Evolutionary conservation across 2,797 vertebrate genomes (phyloP), one percentile per base, ranked within the genome.

Genomic region (Furcifer pardalis): DNA sequence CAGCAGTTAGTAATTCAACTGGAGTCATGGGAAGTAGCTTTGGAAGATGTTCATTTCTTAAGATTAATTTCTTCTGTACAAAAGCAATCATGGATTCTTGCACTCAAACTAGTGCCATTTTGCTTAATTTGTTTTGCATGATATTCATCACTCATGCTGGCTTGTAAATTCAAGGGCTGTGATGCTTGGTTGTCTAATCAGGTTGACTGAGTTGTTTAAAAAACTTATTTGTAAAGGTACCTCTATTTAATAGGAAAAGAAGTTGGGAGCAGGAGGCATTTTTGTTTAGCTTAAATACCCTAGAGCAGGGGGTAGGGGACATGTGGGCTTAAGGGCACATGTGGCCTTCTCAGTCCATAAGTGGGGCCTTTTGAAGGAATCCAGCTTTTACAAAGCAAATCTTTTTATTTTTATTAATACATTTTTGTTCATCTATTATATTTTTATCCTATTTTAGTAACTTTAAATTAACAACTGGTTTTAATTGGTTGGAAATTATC

Each of bases 71-170:
- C 27, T n/a, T 27, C 30, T 37, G 8, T 77, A 25, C 69, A 86
- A 19, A 75, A 52, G 69, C 60, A 87, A 71, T 59, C 68, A 75
- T 10, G 32, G 80, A 88, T 89, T 81, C 19, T 59, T 49, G 81
- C 19, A 0, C 0, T 71, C 62, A 44, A 56, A 66, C 15, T 9
- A 1, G 49, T 82, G n/a, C 44, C 19, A 15, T 84, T 90, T 86
- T 83, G 72, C 72, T 87, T 66, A 59, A 42, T 73, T 85, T 84
- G 25, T 80, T 89, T 84, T 79, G 77, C 56, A 62, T 79, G 86
- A 46, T 15, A 10, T 27, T 52, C 37, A 90, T 46, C 75, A 66
- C 2, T 84, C 87, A 89, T 63, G 17, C 15, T 23, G 35, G 65
- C 5, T n/a, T 62, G 21, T 35, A 46, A 25, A 2, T 75, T 81